Evolutionary conservation across 1,140 invertebrate genomes (phyloP).

Genomic region (Nephila pilipes): DNA sequence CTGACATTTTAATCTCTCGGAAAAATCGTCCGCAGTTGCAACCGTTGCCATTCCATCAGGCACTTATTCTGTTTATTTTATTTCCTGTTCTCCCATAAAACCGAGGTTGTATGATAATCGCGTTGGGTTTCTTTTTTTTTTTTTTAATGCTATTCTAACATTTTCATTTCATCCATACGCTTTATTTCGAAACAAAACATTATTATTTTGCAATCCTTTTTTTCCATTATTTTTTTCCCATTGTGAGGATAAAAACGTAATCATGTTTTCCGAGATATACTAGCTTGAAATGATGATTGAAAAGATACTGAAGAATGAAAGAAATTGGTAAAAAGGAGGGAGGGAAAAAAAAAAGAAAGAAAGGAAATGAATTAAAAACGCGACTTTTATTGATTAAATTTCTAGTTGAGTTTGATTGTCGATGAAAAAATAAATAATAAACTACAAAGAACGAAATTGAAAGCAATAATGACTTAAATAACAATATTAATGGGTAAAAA

Average conservation of each 20-base stretch:
- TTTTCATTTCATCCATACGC: neutral
- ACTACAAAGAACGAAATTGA: neutral
- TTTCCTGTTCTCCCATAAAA: conserved; percentile 40
- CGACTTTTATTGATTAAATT: conserved; percentile 44
- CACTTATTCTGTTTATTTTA: conserved; percentile 69
- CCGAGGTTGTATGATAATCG: conserved; percentile 50
- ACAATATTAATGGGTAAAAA: neutral
- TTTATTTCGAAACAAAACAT: conserved; percentile 53
- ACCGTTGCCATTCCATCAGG: conserved; percentile 46
- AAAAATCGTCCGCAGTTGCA: conserved; percentile 52
- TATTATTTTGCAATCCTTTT: conserved; percentile 17
- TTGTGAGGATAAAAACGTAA: conserved; percentile 26
- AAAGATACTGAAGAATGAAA: neutral
- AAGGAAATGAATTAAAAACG: neutral
- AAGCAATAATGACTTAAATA: neutral
- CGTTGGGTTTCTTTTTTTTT: neutral
- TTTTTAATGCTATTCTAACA: neutral
- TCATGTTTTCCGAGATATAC: conserved; percentile 29
- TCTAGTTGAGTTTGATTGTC: neutral
- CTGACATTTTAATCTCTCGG: conserved; percentile 68
- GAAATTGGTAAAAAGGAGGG: no score
- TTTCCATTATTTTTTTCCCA: neutral
- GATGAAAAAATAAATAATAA: neutral
- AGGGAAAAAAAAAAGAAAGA: neutral
- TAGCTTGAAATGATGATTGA: conserved; percentile 46